Base-by-base conservation (phyloP, 2,113 vertebrate genomes). In the Benitochromis conjunctus region DNA sequence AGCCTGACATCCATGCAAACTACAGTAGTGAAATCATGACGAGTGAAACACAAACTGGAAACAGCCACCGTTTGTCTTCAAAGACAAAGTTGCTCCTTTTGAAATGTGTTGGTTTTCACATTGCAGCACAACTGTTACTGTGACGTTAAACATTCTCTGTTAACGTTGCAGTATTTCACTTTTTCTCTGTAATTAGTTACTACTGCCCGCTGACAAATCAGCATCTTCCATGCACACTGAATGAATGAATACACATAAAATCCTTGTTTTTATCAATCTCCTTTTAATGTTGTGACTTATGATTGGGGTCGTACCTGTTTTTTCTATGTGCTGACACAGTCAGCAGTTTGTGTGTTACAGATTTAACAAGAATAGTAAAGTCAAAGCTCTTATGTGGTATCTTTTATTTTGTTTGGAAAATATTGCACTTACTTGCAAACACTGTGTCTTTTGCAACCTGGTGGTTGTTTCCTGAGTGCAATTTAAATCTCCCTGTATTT, bases 11-110 rank as follows among this genome's bases (percentile, higher is more conserved):
- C 14, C 24, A 31, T 48, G 3, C 69, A 51, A 48, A 31, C 69
- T 19, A 0, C 43, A 19, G 5, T 7, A 74, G 0, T 29, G 14
- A 74, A 74, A 51, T 10, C 16, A 5, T 6, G 1, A 48, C 12
- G 43, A 2, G 8, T 26, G 3, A 26, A 46, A 48, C 21, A 3
- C 9, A 71, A 71, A 48, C 2, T 0, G 0, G 21, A 71, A 26
- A 26, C 13, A 1, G 12, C 13, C n/a, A 71, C 38, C 3, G 3
- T 46, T 46, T 26, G 8, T 71, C 38, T 71, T 71, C 64, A 71
- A 46, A 46, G 38, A 26, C 21, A 71, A 71, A 71, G 13, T 46
- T 29, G 8, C 66, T 26, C 3, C 21, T 71, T 46, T 71, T 71
- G 66, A 71, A 46, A 26, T 26, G 19, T 41, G 41, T n/a, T 38